Base-by-base conservation (phyloP, 2,888 invertebrate species). In the Heliconius ismenius region DNA sequence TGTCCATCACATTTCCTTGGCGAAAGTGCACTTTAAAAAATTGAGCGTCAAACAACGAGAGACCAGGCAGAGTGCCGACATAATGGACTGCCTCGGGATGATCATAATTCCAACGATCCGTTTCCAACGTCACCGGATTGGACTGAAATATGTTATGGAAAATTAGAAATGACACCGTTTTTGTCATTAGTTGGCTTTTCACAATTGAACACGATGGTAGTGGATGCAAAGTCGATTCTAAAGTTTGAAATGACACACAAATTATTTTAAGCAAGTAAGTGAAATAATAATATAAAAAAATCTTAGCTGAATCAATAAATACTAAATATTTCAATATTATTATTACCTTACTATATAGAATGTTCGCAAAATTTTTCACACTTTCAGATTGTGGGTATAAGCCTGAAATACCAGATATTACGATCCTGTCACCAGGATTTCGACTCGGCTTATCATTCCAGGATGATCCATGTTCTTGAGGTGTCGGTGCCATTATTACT, bases 1-100 rank as follows among this genome's bases (percentile, higher is more conserved):
- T 76, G 70, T 91, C 91, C 90, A 90, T 90, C 43, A 76, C 81
- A 70, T 80, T 79, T 0, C 95, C 95, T 80, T 96, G 96, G 73
- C 95, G 95, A 78, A 94, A 95, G 84, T 96, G 95, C 9, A 96
- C 95, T 43, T 95, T 96, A 83, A 97, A 97, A 85, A 96, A 96
- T 21, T 95, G 95, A 0, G 96, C 96, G 85, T 97, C 96, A 82
- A 97, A 97, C 80, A 95, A 95, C 10, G 91, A 88, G 7, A 97
- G 86, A 10, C 94, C 91, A 3, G 94, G 92, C 0, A 96, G 84
- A 84, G 95, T 96, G 24, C 97, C 97, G 1, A 95, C 91, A 72
- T 96, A 91, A 64, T 94, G 91, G 0, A 96, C 95, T 28, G 96
- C 84, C 76, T 91, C 91, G 0, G 91, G 91, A 67, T 91, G 90